Percentiles rank a stretch among this genome's conserved stretches.
These are phyloP conservation scores for Anodontia alba DNA, from an alignment of 2,888 invertebrate species.

Conservation along the genomic window DNA sequence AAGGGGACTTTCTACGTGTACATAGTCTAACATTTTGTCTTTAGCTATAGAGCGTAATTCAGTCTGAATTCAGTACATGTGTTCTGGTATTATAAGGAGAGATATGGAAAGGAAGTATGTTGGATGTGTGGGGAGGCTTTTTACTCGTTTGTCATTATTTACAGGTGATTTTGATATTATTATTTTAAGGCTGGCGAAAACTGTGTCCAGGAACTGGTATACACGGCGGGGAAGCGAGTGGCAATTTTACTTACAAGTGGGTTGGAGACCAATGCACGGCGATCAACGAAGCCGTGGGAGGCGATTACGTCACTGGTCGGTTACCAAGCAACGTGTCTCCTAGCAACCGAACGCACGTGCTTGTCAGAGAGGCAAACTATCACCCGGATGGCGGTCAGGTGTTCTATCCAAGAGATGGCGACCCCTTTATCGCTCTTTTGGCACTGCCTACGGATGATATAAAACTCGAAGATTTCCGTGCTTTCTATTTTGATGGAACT, in stretches of 20 bases:
- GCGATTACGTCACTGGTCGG: constrained; percentile 58
- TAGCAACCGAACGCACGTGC: constrained; percentile 62
- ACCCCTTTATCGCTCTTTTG: constrained; percentile 35
- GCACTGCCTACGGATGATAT: constrained; percentile 67
- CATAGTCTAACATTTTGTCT: too few relatives aligned
- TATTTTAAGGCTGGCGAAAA: constrained; percentile 52
- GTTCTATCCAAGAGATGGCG: constrained; percentile 38
- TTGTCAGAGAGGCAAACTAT: constrained; percentile 66
- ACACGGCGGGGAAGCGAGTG: constrained; percentile 60
- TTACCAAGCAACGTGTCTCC: constrained; percentile 53
- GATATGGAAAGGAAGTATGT: too few relatives aligned
- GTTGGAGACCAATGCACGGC: constrained; percentile 59
- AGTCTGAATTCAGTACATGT: too few relatives aligned
- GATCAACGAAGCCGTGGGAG: constrained; percentile 58
- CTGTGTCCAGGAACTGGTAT: constrained; percentile 61
- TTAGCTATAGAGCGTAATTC: too few relatives aligned
- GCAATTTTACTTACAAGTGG: constrained; percentile 63
- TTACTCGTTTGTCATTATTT: too few relatives aligned
- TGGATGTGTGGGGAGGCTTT: too few relatives aligned
- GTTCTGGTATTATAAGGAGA: too few relatives aligned
- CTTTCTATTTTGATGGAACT: constrained; percentile 67
- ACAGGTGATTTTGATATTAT: too few relatives aligned
- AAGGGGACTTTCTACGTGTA: too few relatives aligned
- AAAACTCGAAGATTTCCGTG: constrained; percentile 58
- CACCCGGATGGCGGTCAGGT: constrained; percentile 69